Evolutionary conservation across 1,140 invertebrate genomes (phyloP), one percentile per base, ranked within the genome.

Genomic region (Heterodera schachtii): DNA sequence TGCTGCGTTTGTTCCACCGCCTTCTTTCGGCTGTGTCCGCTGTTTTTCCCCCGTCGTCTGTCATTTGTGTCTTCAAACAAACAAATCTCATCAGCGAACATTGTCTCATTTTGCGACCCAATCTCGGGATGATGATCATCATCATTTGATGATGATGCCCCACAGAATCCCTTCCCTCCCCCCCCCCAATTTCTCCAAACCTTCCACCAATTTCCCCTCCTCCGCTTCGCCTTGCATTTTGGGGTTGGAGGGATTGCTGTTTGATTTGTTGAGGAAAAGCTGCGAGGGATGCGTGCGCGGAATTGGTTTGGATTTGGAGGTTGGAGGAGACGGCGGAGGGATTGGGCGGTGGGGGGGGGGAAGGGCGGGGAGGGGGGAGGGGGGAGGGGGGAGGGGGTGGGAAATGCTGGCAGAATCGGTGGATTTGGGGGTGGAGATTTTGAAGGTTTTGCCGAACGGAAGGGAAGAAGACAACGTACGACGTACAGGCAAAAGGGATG

Each of bases 241-340:
- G 8, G 57, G 57, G 57, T 16, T 60, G 8, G 57, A 19, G 8
- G 57, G 13, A 60, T 60, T 60, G 57, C 19, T 60, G 57, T 60
- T 60, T 60, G 57, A 60, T 60, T 60, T 60, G 57, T 60, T 60
- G 57, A 60, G 13, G 8, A 16, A 13, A 16, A 16, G 57, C 31
- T 31, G 31, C 9, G 13, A 60, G 57, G 57, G 57, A 60, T 60
- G 57, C 57, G 57, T 16, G 13, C 57, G 57, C 57, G 57, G 57
- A 60, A 60, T 60, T 60, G 57, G 57, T 60, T 60, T 60, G 57
- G 57, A 60, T 60, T 60, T 60, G 57, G 57, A 60, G 57, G 57
- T 16, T 60, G 57, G 57, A 19, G 57, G 11, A 6, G 57, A 16
- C 9, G 57, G 57, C 9, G 57, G 57, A 16, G 16, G 13, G 57